Evolutionary conservation across 2,888 invertebrate species (phyloP), one percentile per base, ranked within the genome.

Genomic region (Plusia festucae): DNA sequence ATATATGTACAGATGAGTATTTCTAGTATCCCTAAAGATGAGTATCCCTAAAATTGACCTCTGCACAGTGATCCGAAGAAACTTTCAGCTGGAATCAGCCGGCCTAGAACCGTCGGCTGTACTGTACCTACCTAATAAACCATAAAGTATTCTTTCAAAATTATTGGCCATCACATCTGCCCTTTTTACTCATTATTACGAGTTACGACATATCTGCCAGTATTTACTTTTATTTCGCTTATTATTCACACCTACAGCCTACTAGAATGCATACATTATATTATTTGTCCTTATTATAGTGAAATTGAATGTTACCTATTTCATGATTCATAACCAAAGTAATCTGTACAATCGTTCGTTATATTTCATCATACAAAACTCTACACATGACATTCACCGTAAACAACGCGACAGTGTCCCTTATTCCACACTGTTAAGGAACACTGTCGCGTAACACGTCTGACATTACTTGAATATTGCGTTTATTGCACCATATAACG

Each of bases 301-400:
- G 44, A 46, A 15, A 59, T 51, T 61, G 22, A 63, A 68, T 40
- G 53, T n/a, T n/a, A 24, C 24, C 55, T 61, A 65, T 65, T 51
- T 63, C 53, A 69, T 76, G 65, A 76, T 69, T 69, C 65, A 67
- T 61, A 66, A 49, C 63, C 2, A 18, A 22, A 30, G 11, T 59
- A 51, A 53, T 68, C 65, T 59, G 65, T 46, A 58, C 62, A 69
- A 75, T 44, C 15, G 22, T 40, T 44, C 15, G 22, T 40, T 13
- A 8, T 63, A 57, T 78, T 76, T 68, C 76, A 67, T 78, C 76
- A 76, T 73, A 7, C 30, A 65, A 60, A 64, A 18, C 9, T 11
- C n/a, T n/a, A 7, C 53, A 18, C n/a, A 27, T 13, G 9, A 49
- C 20, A 11, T 2, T 20, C 7, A 18, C 46, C 46, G 11, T 49